Percentiles rank a stretch among this genome's conserved stretches.
phyloP scores from a whole-genome alignment of 1,140 invertebrate genomes.

The Hirudo medicinalis region DNA sequence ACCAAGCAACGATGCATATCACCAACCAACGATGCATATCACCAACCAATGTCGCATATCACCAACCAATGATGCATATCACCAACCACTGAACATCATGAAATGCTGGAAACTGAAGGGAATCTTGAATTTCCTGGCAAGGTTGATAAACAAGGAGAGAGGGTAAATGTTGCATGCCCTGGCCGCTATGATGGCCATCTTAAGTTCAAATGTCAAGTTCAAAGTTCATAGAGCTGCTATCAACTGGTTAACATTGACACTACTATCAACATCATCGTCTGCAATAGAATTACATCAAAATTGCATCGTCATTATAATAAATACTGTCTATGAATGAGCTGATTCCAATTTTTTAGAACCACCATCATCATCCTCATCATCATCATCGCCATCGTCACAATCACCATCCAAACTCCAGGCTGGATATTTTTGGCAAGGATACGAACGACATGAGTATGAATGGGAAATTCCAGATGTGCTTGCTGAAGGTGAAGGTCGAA shows the following conservation, averaged over 20 bases:
- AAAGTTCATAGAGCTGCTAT: neutral
- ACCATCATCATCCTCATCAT: constrained; percentile 2
- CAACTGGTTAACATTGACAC: neutral
- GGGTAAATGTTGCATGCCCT: constrained; percentile 89
- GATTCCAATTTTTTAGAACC: neutral
- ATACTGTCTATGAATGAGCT: neutral
- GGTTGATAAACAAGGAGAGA: constrained; percentile 79
- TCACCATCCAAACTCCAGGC: neutral
- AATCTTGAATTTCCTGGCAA: constrained; percentile 83
- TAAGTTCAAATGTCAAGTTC: constrained; percentile 26
- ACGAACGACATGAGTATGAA: constrained; percentile 88
- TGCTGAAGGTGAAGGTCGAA: constrained; percentile 92
- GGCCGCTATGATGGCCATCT: constrained; percentile 71
- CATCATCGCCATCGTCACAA: neutral
- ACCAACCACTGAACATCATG: constrained; percentile 87
- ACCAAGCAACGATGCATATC: too few species aligned
- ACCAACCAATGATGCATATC: neutral
- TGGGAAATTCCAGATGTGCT: constrained; percentile 76
- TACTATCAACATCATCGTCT: neutral
- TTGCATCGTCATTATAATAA: neutral
- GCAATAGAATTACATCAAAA: neutral
- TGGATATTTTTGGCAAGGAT: constrained; percentile 38
- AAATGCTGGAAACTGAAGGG: constrained; percentile 83
- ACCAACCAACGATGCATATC: too few species aligned
- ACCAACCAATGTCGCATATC: too few species aligned